Evolutionary conservation across 2,113 vertebrate species (phyloP).

Genomic region (Brevimyrus niger): DNA sequence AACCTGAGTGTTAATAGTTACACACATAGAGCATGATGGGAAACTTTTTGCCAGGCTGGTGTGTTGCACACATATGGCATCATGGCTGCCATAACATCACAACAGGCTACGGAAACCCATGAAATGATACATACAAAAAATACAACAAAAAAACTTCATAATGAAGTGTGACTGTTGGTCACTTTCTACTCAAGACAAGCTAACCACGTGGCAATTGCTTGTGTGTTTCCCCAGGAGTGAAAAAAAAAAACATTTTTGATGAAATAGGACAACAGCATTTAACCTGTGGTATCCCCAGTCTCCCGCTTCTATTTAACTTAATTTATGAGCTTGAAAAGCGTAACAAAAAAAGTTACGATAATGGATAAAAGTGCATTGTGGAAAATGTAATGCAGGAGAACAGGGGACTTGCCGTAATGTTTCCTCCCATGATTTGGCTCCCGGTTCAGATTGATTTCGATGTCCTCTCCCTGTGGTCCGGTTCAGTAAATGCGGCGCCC

Average conservation of each 20-base stretch:
- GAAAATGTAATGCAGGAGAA: not conserved
- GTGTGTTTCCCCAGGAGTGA: not conserved
- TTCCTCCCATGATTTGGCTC: not conserved
- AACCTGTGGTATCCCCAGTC: not conserved
- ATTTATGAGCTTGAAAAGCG: not conserved
- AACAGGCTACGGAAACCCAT: not conserved
- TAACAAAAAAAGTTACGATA: not conserved
- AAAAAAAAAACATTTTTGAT: not conserved
- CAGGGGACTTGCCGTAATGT: not conserved
- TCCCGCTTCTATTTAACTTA: not conserved
- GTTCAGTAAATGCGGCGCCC: not conserved
- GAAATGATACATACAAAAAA: not conserved
- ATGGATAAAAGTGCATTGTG: not conserved
- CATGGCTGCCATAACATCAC: not conserved
- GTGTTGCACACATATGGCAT: not conserved
- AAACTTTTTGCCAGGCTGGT: not conserved
- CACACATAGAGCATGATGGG: not conserved
- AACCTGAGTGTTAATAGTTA: not conserved
- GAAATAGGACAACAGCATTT: conserved; percentile 1
- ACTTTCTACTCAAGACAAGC: not conserved
- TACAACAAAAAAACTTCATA: not conserved
- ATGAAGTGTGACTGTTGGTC: not conserved
- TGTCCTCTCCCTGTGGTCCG: too few relatives aligned
- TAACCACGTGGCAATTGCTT: not conserved
- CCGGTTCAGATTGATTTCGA: not conserved